Base-by-base conservation (phyloP, 2,113 vertebrate genomes). In the Cyanoderma ruficeps region DNA sequence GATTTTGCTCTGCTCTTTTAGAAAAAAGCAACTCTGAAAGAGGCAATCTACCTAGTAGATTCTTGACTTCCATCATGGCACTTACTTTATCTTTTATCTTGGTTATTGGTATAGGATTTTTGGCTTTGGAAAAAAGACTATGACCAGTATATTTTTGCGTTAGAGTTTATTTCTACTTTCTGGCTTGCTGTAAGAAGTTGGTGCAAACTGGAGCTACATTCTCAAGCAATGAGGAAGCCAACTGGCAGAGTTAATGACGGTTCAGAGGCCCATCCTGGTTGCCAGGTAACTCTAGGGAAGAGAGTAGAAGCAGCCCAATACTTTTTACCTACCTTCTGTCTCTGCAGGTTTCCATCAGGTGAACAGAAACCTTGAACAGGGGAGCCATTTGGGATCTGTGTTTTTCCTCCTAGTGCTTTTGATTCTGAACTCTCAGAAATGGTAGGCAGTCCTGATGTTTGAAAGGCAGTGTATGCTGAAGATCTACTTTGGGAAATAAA, bases 131-230 rank as follows among this genome's bases (percentile, higher is more conserved):
- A 71, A 77, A 70, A 93, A 82, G n/a, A 15, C 2, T 57, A 20
- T 63, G 60, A 75, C 35, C 59, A 74, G 67, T 70, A 74, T 13
- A 71, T 18, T 31, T 76, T 84, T 87, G 33, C 47, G 27, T 74
- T 75, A 78, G 39, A 30, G 14, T 86, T 96, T 95, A 59, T 53
- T 94, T 92, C 71, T 92, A 61, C 80, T 64, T 91, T 60, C 53
- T 83, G 52, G 11, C 30, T 71, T 86, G 46, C 37, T 86, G 8
- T 77, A 69, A 76, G 76, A 74, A 93, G 55, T 60, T 91, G 67
- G 9, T 49, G 17, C 52, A 88, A 83, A 72, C 79, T 65, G 39
- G 9, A 83, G 12, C 30, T 85, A n/a, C 59, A 35, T 88, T 91
- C 69, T 90, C 53, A 91, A 67, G 49, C 33, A 28, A 31, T 31